Conservation (phyloP, 2,797 vertebrate species). For the Microctenopoma stevenorrisi region DNA sequence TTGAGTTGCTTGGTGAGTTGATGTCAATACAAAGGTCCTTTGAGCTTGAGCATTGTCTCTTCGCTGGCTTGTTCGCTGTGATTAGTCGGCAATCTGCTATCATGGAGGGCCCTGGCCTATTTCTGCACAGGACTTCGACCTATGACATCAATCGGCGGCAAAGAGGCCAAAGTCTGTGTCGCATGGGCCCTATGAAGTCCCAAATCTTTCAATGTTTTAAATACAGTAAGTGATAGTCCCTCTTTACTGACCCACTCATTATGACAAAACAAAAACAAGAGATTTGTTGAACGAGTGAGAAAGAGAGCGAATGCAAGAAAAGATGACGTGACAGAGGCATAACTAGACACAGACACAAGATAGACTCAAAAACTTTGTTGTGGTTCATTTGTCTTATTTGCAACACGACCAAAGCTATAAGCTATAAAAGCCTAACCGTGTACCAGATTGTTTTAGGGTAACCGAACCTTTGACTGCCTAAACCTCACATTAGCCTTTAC, state of each 20-base stretch:
- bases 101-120: constrained; percentile 80
- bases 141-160: constrained; percentile 84
- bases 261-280: constrained; percentile 26
- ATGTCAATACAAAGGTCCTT: constrained; percentile 79
- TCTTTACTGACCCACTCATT: neutral
- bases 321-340: constrained; percentile 16
- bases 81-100: constrained; percentile 87
- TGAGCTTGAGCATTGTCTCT: constrained; percentile 73
- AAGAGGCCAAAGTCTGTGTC: constrained; percentile 80
- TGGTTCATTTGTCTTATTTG: constrained; percentile 42
- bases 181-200: constrained; percentile 62
- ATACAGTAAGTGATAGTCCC: constrained; percentile 16
- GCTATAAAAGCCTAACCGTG: constrained; percentile 27
- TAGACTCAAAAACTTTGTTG: constrained; percentile 40
- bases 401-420: constrained; percentile 24
- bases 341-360: constrained; percentile 46
- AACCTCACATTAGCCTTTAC: constrained; percentile 46
- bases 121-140: constrained; percentile 85
- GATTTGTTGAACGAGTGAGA: constrained; percentile 10
- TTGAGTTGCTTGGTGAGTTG: constrained; percentile 40
- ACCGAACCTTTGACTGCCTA: constrained; percentile 45
- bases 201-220: constrained; percentile 52
- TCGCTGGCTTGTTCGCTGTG: constrained; percentile 74
- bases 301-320: constrained; percentile 4
- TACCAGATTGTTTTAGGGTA: constrained; percentile 41